Evolutionary conservation across 1,140 invertebrate genomes (phyloP).

Genomic region (Antheraea mylitta): DNA sequence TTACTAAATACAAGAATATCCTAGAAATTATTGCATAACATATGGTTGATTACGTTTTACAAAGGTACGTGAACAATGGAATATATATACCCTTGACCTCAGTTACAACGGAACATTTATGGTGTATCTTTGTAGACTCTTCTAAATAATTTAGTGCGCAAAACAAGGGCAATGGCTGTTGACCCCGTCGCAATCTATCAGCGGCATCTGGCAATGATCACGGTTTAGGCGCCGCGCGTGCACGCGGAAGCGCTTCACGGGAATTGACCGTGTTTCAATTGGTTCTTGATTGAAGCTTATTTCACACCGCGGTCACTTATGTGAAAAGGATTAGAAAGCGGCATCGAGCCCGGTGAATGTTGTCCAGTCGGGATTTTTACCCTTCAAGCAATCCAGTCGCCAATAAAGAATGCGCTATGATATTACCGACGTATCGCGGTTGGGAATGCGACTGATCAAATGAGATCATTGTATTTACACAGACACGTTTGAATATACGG

Average conservation of each 20-base stretch:
- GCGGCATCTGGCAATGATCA: conserved; percentile 73
- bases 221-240: conserved; percentile 49
- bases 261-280: conserved; percentile 70
- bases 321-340: conserved; percentile 53
- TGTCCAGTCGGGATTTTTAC: conserved; percentile 27
- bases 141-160: conserved; percentile 62
- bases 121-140: conserved; percentile 32
- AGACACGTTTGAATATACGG: conserved; percentile 51
- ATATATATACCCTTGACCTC: conserved; percentile 41
- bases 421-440: conserved; percentile 21
- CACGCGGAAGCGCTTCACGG: conserved; percentile 59
- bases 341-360: conserved; percentile 26
- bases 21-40: background rate
- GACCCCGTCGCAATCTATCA: conserved; percentile 71
- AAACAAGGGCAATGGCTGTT: conserved; percentile 72
- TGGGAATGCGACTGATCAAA: conserved; percentile 45
- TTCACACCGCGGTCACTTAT: conserved; percentile 29
- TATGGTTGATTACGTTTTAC: background rate
- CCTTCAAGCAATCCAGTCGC: conserved; percentile 16
- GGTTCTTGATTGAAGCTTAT: conserved; percentile 53
- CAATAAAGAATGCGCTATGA: conserved; percentile 13
- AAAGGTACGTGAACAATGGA: conserved; percentile 21
- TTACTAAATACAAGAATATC: too few relatives aligned
- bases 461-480: conserved; percentile 54
- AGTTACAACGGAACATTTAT: conserved; percentile 22